Evolutionary conservation across 2,888 invertebrate species (phyloP).

Genomic region (Chromoteleia sp.): DNA sequence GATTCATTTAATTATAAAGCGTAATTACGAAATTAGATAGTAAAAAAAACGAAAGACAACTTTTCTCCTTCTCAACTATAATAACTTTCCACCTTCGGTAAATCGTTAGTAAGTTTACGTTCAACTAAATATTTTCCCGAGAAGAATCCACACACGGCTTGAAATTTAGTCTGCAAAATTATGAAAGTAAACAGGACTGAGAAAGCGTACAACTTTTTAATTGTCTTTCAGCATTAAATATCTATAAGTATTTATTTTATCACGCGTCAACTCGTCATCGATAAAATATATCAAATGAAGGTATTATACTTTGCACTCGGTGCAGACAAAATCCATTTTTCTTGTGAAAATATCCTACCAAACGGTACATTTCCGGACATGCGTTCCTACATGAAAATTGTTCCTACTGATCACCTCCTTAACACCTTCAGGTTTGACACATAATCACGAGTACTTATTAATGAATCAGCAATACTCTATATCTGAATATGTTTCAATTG

Average conservation of each 20-base stretch:
- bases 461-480: no score
- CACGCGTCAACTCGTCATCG: neutral
- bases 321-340: no score
- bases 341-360: no score
- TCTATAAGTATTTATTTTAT: neutral
- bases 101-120: constrained; percentile 43
- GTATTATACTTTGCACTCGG: no score
- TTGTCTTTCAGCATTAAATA: constrained; percentile 32
- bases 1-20: constrained; percentile 12
- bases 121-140: constrained; percentile 32
- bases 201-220: constrained; percentile 38
- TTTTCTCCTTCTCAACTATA: constrained; percentile 29
- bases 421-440: no score
- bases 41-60: neutral
- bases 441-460: no score
- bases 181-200: constrained; percentile 15
- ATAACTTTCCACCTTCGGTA: constrained; percentile 29
- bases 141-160: constrained; percentile 29
- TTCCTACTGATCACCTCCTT: no score
- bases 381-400: no score
- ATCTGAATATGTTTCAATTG: no score
- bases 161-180: constrained; percentile 22
- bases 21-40: constrained; percentile 1
- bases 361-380: no score
- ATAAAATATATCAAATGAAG: no score